phyloP scores from a whole-genome alignment of 2,888 invertebrate species.

The Agrotis exclamationis region DNA sequence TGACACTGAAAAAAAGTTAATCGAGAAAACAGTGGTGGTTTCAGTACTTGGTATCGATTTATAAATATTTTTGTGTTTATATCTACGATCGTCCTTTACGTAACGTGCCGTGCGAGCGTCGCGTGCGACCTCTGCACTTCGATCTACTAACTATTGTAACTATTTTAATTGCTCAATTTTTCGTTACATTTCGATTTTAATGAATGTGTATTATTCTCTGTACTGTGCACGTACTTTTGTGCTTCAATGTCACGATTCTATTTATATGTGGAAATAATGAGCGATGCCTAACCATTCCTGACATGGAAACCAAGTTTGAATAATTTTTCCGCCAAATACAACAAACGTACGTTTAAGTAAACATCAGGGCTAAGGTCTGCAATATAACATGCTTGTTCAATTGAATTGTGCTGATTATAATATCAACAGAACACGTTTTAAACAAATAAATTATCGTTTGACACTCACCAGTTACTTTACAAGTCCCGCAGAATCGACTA shows the following conservation, averaged over 20 bases:
- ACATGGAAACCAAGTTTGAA: slow-evolving; percentile 10
- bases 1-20: slow-evolving; percentile 46
- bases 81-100: slow-evolving; percentile 63
- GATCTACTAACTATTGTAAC: slow-evolving; percentile 61
- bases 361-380: slow-evolving; percentile 14
- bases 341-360: slow-evolving; percentile 2
- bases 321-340: slow-evolving; percentile 10
- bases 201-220: slow-evolving; percentile 38
- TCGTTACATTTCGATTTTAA: slow-evolving; percentile 51
- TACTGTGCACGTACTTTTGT: slow-evolving; percentile 22
- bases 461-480: slow-evolving; percentile 44
- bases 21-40: slow-evolving; percentile 41
- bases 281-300: slow-evolving; percentile 1
- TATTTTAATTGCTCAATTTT: slow-evolving; percentile 67
- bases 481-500: slow-evolving; percentile 7
- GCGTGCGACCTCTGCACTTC: slow-evolving; percentile 64
- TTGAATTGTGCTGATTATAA: background rate
- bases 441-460: slow-evolving; percentile 30
- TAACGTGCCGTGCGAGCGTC: slow-evolving; percentile 64
- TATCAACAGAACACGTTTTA: slow-evolving; percentile 31
- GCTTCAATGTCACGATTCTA: slow-evolving; percentile 37
- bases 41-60: slow-evolving; percentile 50
- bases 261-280: slow-evolving; percentile 11
- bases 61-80: slow-evolving; percentile 57
- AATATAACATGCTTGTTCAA: slow-evolving; percentile 20